Conservation (phyloP, 2,888 invertebrate genomes). For the Mechanitis mazaeus region DNA sequence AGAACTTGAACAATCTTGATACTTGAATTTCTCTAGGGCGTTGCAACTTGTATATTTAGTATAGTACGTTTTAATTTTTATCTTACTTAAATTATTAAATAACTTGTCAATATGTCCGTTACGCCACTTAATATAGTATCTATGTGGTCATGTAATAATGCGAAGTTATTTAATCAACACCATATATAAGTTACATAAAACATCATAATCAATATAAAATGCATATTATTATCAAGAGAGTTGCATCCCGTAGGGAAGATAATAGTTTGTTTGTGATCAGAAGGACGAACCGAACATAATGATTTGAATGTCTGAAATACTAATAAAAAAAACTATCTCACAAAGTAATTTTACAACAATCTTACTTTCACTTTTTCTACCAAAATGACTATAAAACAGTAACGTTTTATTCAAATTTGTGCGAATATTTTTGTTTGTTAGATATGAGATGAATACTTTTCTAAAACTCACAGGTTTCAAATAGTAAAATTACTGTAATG, state of each 20-base stretch:
- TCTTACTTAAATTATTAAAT: too few relatives aligned
- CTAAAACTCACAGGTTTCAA: too few relatives aligned
- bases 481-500: too few relatives aligned
- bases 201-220: constrained; percentile 8
- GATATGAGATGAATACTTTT: too few relatives aligned
- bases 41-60: too few relatives aligned
- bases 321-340: constrained; percentile 12
- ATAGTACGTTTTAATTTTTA: too few relatives aligned
- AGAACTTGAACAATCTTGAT: constrained; percentile 36
- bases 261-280: constrained; percentile 55
- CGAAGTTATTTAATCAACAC: neutral
- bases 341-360: too few relatives aligned
- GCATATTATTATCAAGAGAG: constrained; percentile 15
- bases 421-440: too few relatives aligned
- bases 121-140: neutral
- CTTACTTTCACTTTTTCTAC: too few relatives aligned
- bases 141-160: neutral
- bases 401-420: too few relatives aligned
- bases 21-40: constrained; percentile 40
- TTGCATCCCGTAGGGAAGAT: constrained; percentile 57
- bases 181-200: constrained; percentile 8
- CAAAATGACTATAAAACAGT: too few relatives aligned
- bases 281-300: constrained; percentile 37
- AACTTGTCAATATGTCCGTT: neutral
- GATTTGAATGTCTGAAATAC: constrained; percentile 49